Evolutionary conservation across 2,797 vertebrate species (phyloP).

Genomic region (Tragelaphus eurycerus): DNA sequence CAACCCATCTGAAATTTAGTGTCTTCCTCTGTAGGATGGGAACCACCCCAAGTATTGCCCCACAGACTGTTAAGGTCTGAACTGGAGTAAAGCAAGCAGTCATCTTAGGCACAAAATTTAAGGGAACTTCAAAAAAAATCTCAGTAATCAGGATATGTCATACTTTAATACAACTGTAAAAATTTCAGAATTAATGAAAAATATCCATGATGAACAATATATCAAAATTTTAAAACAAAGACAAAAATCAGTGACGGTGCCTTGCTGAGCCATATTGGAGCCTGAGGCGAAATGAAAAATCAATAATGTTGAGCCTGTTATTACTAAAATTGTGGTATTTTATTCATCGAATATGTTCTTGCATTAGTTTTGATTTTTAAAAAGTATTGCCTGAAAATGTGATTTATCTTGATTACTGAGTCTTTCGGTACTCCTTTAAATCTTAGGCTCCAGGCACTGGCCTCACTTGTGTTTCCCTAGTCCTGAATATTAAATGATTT

Average conservation of each 20-base stretch:
- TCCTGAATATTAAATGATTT: not conserved
- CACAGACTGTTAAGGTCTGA: not conserved
- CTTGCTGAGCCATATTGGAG: not conserved
- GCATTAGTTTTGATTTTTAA: not conserved
- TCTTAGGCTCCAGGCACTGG: not conserved
- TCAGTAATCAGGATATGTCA: not conserved
- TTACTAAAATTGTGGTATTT: not conserved
- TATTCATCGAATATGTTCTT: not conserved
- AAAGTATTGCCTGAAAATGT: not conserved
- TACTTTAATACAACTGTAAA: not conserved
- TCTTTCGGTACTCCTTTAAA: not conserved
- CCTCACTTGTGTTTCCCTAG: not conserved
- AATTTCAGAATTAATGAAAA: slow-evolving; percentile 3
- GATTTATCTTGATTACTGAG: not conserved
- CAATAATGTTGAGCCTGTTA: not conserved
- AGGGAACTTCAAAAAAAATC: not conserved
- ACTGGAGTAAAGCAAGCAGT: not conserved
- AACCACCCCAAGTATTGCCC: not conserved
- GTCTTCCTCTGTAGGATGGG: not conserved
- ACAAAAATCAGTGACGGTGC: not conserved
- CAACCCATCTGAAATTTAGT: not conserved
- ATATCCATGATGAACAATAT: not conserved
- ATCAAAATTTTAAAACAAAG: not conserved
- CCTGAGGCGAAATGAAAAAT: not conserved
- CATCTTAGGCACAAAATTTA: not conserved